Base-by-base conservation (phyloP, 2,888 invertebrate species). In the Cotesia congregata region DNA sequence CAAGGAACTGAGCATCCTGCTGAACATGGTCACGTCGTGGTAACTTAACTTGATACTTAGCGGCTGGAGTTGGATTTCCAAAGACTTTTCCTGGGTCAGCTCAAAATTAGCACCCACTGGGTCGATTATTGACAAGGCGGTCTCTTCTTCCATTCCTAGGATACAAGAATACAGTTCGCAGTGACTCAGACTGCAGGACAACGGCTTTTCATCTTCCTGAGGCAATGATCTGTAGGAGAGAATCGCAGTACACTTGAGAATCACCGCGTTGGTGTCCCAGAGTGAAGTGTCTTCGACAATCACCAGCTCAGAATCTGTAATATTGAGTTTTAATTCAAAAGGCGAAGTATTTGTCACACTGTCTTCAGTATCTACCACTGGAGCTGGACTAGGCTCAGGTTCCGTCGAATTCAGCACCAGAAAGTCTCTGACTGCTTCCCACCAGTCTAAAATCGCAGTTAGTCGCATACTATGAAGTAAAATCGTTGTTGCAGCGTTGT, bases 241-340 rank as follows among this genome's bases (percentile, higher is more conserved):
- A 15, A 97, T 95, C 0, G 97, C 96, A 6, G 98, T 98, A 82
- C 96, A 96, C 91, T 95, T 95, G 15, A 98, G 91, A 85, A 99
- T 98, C 9, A 99, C 95, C 0, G 98, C 98, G 88, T 97, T 97
- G 0, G 98, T 96, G 88, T 98, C 97, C 91, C 93, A 93, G 15
- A 95, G 92, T 0, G 96, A 94, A 0, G 96, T 94, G 88, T 98
- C 95, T 89, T 99, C 98, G 0, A 99, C 95, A 59, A 98, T 92
- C 50, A 99, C 97, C 76, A 99, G 91, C 90, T 99, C 98, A 3
- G 98, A 98, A 90, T 98, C 97, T 0, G 97, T 97, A 39, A 98
- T 94, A 90, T 98, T 98, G 75, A 99, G 91, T 88, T 97, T 97
- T 59, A 98, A 91, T 89, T 98, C 98, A 89, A 95, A 92, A 0